Conservation (phyloP, 1,140 invertebrate species). For the Cherax destructor region DNA sequence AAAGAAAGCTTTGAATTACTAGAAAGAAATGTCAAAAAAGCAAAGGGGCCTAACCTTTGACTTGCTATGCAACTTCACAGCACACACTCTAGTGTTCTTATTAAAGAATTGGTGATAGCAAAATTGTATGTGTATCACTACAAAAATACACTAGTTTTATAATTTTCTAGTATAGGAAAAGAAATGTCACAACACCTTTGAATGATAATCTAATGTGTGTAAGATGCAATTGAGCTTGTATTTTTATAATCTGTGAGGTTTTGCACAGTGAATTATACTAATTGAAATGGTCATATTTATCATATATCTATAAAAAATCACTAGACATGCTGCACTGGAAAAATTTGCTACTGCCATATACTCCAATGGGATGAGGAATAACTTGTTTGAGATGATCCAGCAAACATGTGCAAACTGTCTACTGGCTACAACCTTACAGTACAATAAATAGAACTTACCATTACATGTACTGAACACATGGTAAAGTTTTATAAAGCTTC, state of each 20-base stretch:
- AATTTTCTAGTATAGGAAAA: neutral
- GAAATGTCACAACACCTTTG: constrained; percentile 24
- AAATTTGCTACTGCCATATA: constrained; percentile 32
- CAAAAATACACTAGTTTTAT: constrained; percentile 19
- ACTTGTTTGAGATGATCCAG: neutral
- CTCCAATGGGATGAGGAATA: constrained; percentile 23
- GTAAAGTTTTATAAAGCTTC: constrained; percentile 60
- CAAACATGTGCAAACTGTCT: constrained; percentile 22
- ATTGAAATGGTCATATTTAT: constrained; percentile 26
- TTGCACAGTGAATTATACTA: constrained; percentile 11
- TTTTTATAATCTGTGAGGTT: neutral
- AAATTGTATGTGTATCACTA: constrained; percentile 28
- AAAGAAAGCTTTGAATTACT: constrained; percentile 16
- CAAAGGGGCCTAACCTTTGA: constrained; percentile 18
- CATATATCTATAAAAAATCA: constrained; percentile 15
- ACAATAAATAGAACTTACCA: constrained; percentile 56
- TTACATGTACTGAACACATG: constrained; percentile 57
- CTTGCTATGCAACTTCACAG: constrained; percentile 5
- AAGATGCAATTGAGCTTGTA: constrained; percentile 40
- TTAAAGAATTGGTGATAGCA: constrained; percentile 21
- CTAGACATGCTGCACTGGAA: constrained; percentile 34
- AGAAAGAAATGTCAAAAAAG: constrained; percentile 22
- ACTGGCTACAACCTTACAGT: constrained; percentile 43
- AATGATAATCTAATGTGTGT: constrained; percentile 31
- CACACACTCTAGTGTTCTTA: constrained; percentile 25